Conservation (phyloP, 2,113 vertebrate genomes). For the Trogon melanurus region DNA sequence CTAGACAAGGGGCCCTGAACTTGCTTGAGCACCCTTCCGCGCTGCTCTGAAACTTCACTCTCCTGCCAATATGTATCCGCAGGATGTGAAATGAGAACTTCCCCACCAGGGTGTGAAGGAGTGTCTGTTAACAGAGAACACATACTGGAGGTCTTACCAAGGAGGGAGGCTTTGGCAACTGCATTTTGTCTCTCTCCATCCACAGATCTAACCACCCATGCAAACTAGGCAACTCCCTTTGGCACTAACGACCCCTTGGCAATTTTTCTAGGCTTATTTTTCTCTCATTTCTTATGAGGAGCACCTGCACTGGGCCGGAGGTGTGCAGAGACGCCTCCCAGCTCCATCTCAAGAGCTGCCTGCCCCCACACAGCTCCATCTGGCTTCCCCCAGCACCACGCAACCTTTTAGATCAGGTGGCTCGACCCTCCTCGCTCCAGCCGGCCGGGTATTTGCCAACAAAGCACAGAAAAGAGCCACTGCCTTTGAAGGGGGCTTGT, state of each 20-base stretch:
- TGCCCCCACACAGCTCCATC: not conserved
- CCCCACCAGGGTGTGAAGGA: not conserved
- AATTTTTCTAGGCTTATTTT: not conserved
- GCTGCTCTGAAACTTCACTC: not conserved
- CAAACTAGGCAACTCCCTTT: not conserved
- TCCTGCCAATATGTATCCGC: fast-evolving
- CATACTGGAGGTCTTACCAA: not conserved
- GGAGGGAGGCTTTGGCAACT: not conserved
- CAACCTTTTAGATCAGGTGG: not conserved
- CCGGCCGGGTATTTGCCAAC: fast-evolving
- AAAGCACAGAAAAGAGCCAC: not conserved
- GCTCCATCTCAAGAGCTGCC: too few species aligned
- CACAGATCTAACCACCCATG: not conserved
- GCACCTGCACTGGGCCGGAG: not conserved
- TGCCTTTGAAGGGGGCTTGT: not conserved
- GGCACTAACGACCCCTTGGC: not conserved
- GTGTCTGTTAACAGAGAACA: not conserved
- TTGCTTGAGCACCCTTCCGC: not conserved
- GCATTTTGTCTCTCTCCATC: not conserved
- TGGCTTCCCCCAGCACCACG: not conserved
- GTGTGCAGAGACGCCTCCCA: not conserved
- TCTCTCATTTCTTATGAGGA: fast-evolving
- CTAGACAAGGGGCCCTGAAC: not conserved
- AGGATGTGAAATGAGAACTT: not conserved
- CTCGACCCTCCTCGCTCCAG: not conserved